Conservation (phyloP, 2,113 vertebrate genomes). For the Neolamprologus fasciatus region DNA sequence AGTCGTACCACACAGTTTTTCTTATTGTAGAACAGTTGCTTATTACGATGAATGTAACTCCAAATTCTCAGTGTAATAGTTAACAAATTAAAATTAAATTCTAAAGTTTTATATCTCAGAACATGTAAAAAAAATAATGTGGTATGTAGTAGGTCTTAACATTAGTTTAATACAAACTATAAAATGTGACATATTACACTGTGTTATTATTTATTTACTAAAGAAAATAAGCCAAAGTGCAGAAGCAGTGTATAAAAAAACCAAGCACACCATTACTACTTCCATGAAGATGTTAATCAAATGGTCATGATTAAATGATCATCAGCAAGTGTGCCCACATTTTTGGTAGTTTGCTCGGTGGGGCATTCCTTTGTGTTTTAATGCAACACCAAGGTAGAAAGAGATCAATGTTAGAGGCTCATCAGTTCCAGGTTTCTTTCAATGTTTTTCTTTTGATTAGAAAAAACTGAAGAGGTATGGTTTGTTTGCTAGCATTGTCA, state of each 20-base stretch:
- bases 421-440: background rate
- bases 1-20: background rate
- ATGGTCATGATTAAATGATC: background rate
- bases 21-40: accelerated
- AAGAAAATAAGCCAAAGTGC: background rate
- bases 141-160: background rate
- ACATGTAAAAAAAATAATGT: background rate
- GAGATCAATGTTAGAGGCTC: background rate
- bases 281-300: background rate
- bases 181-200: background rate
- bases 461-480: background rate
- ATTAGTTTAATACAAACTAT: background rate
- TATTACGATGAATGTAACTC: background rate
- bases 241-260: background rate
- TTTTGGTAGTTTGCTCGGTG: background rate
- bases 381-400: background rate
- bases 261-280: background rate
- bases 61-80: background rate
- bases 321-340: background rate
- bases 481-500: background rate
- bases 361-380: background rate
- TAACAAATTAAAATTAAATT: background rate
- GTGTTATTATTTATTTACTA: background rate
- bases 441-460: background rate
- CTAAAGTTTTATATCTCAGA: background rate